These are phyloP conservation scores for Antrozous pallidus DNA, from an alignment of 2,797 vertebrate genomes.

Conservation along the genomic window DNA sequence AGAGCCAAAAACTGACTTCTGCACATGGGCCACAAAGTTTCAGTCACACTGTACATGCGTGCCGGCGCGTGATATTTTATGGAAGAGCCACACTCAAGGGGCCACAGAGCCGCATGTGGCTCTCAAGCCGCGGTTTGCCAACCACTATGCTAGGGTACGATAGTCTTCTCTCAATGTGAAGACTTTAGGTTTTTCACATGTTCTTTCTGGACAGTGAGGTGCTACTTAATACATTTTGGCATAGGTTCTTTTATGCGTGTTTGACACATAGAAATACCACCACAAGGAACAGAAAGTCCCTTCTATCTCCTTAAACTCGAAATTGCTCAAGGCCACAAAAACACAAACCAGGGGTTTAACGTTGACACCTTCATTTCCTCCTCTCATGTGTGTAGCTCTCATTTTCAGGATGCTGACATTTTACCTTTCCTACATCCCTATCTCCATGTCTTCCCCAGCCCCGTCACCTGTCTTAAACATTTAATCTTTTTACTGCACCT, in stretches of 20 bases:
- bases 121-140: too few relatives aligned
- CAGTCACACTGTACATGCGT: too few relatives aligned
- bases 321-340: slow-evolving; percentile 66
- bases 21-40: too few relatives aligned
- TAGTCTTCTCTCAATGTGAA: slow-evolving; percentile 11
- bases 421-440: slow-evolving; percentile 44
- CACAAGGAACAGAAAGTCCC: slow-evolving; percentile 43
- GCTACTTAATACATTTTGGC: slow-evolving; percentile 56
- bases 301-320: slow-evolving; percentile 46
- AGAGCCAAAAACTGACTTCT: too few relatives aligned
- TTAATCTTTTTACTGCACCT: slow-evolving; percentile 61
- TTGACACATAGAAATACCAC: slow-evolving; percentile 35
- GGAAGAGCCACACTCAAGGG: too few relatives aligned
- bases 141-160: background rate
- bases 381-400: slow-evolving; percentile 61
- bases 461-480: slow-evolving; percentile 61
- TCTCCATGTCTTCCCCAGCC: slow-evolving; percentile 49
- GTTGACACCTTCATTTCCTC: slow-evolving; percentile 67
- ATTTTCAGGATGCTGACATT: slow-evolving; percentile 65
- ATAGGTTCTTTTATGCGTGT: background rate
- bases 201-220: background rate
- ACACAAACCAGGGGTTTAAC: slow-evolving; percentile 54
- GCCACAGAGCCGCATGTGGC: too few relatives aligned
- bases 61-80: too few relatives aligned
- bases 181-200: slow-evolving; percentile 34